phyloP scores from a whole-genome alignment of 2,113 vertebrate species.

The human region GRCh38 chrX:141282501-141283000 shows the following conservation, averaged over 20 bases:
- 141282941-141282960: background rate
- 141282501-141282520: background rate
- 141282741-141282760: background rate
- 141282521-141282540: background rate
- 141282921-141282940: background rate
- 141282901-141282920: background rate
- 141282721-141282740: background rate
- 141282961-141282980: background rate
- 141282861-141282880: constrained; percentile 3
- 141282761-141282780: background rate
- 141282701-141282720: background rate
- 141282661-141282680: background rate
- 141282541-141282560: background rate
- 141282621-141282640: background rate
- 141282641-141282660: background rate
- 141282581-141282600: background rate
- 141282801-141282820: constrained; percentile 5
- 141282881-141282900: background rate
- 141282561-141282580: background rate
- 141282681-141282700: background rate
- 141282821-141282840: background rate
- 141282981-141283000: background rate
- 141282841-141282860: constrained; percentile 21
- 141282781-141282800: background rate
- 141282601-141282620: background rate